Percentiles rank a stretch among this genome's conserved stretches.
These are phyloP conservation scores for Pseudomyrmex sp. DNA, from an alignment of 1,140 invertebrate genomes.

Conservation along the genomic window DNA sequence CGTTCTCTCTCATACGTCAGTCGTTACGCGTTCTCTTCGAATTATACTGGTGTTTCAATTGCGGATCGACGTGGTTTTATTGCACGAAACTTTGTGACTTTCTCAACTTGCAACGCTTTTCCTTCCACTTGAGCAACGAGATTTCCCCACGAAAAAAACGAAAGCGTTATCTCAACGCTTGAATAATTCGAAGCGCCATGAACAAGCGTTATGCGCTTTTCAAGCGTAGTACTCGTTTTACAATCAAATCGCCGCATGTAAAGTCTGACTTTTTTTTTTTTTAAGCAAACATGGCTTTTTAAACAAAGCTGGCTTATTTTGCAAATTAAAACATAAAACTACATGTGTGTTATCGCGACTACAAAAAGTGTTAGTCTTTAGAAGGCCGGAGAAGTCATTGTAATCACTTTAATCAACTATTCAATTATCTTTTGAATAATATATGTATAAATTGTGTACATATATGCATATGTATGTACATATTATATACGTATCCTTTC, in stretches of 20 bases:
- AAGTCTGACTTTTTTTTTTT: background rate
- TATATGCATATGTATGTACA: too few species aligned
- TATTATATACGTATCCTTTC: too few species aligned
- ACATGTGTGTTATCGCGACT: background rate
- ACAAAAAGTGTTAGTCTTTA: too few species aligned
- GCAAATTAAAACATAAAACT: too few species aligned
- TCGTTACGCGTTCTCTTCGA: background rate
- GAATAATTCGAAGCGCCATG: constrained; percentile 15
- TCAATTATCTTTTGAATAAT: too few species aligned
- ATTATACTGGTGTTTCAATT: constrained; percentile 15
- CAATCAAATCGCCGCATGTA: background rate
- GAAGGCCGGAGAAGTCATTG: too few species aligned
- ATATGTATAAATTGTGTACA: too few species aligned
- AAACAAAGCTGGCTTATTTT: too few species aligned
- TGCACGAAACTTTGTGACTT: constrained; percentile 45
- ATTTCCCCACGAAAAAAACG: constrained; percentile 75
- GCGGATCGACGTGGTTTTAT: constrained; percentile 20
- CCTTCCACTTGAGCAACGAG: constrained; percentile 48
- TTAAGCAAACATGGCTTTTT: too few species aligned
- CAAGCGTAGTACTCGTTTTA: constrained; percentile 15
- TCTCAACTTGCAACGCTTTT: constrained; percentile 65
- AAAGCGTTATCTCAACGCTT: constrained; percentile 69
- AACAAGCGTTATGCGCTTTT: background rate
- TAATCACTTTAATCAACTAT: too few species aligned
- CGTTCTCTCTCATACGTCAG: background rate